Percentiles rank a stretch among this genome's conserved stretches.
phyloP scores from a whole-genome alignment of 1,140 invertebrate species.

The Macrosteles quadrilineatus region DNA sequence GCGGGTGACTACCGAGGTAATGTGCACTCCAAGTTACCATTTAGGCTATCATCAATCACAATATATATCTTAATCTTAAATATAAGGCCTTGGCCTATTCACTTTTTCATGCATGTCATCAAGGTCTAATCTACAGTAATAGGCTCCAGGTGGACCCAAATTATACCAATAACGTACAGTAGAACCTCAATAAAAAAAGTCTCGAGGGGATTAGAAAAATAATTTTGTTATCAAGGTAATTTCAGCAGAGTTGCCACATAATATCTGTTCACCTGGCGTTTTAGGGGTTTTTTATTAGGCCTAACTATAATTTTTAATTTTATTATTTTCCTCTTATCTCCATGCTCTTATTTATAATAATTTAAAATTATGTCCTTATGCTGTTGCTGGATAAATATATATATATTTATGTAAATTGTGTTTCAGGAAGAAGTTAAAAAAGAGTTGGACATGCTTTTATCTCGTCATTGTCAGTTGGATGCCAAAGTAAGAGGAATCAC shows the following conservation, averaged over 20 bases:
- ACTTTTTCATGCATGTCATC: too few species aligned
- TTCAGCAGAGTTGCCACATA: background rate
- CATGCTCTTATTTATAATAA: background rate
- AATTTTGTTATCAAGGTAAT: background rate
- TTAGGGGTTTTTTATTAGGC: background rate
- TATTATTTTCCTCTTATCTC: background rate
- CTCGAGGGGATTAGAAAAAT: too few species aligned
- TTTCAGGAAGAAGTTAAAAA: conserved; percentile 59
- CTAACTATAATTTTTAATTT: background rate
- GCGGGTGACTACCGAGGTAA: too few species aligned
- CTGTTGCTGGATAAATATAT: background rate
- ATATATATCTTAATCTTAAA: too few species aligned
- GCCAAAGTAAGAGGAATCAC: conserved; percentile 64
- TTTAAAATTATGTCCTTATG: background rate
- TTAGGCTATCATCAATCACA: too few species aligned
- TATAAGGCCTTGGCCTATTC: too few species aligned
- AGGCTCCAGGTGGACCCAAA: too few species aligned
- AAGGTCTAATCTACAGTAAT: too few species aligned
- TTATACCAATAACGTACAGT: too few species aligned
- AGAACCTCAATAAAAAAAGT: too few species aligned
- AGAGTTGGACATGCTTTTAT: conserved; percentile 61
- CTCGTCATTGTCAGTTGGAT: conserved; percentile 63
- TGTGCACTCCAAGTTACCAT: too few species aligned
- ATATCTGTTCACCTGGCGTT: background rate
- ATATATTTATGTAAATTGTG: background rate